Percentiles rank a stretch among this genome's conserved stretches.
Conservation (phyloP, 2,888 invertebrate genomes). For the Idaea aversata region DNA sequence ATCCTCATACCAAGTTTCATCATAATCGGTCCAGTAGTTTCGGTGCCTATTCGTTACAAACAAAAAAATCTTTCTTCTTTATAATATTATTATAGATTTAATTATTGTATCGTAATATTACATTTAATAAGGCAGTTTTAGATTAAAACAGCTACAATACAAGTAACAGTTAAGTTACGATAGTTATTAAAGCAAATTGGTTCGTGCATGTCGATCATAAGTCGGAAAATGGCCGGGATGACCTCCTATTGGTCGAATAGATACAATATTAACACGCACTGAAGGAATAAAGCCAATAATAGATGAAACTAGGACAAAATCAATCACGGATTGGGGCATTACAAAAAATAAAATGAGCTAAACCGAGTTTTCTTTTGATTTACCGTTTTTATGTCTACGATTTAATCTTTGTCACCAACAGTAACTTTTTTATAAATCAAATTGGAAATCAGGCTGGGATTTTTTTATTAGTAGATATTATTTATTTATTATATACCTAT, state of each 20-base stretch:
- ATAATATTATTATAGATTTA: background rate
- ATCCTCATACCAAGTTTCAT: no score
- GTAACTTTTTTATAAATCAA: no score
- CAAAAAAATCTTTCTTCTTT: no score
- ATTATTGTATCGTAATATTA: background rate
- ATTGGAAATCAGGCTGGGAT: no score
- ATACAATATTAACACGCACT: slow-evolving; percentile 1
- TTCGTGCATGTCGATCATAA: slow-evolving; percentile 1
- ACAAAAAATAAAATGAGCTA: background rate
- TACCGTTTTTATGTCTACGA: background rate
- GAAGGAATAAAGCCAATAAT: background rate
- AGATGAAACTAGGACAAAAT: background rate
- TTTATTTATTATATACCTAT: no score
- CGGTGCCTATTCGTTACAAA: no score
- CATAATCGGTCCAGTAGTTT: no score
- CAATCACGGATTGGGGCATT: background rate
- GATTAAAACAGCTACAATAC: background rate
- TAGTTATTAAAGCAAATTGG: background rate
- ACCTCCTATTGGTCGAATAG: background rate
- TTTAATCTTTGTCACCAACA: background rate
- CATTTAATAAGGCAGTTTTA: background rate
- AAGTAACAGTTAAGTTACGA: background rate
- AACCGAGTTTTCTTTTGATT: background rate
- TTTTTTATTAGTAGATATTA: no score
- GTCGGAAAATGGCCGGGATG: background rate